A percentile compares a stretch with the other conserved stretches of the same genome.
Evolutionary conservation across 2,113 vertebrate species (phyloP).

Genomic region (Speoplatyrhinus poulsoni): DNA sequence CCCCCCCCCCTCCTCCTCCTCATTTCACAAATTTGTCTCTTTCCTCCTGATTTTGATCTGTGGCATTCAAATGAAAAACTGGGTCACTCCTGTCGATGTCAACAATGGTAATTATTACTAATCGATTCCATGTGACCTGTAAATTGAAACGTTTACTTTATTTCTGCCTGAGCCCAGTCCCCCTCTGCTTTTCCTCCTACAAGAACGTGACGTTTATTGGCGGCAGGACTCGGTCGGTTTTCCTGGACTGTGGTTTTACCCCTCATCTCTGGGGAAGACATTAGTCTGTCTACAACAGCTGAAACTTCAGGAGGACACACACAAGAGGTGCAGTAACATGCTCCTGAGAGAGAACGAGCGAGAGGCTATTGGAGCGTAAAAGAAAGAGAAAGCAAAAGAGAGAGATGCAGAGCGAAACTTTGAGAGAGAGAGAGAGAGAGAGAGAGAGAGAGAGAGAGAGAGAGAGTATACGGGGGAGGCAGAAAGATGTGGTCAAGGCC

Average conservation of each 20-base stretch:
- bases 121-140: conserved; percentile 42
- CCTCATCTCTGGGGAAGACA: conserved; percentile 69
- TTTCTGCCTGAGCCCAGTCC: conserved; percentile 15
- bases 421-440: background rate
- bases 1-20: background rate
- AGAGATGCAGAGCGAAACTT: background rate
- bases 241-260: conserved; percentile 53
- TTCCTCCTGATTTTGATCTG: background rate
- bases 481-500: conserved; percentile 48
- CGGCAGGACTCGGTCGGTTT: conserved; percentile 42
- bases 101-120: conserved; percentile 33
- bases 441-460: conserved; percentile 15
- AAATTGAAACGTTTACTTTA: conserved; percentile 34
- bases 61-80: conserved; percentile 11
- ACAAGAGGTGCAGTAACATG: conserved; percentile 48
- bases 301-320: conserved; percentile 59
- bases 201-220: conserved; percentile 63
- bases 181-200: conserved; percentile 18
- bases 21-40: background rate
- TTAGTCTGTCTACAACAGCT: conserved; percentile 70
- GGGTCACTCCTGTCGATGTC: conserved; percentile 17
- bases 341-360: conserved; percentile 37
- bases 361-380: background rate
- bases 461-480: background rate
- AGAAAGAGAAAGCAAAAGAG: background rate